These are phyloP conservation scores for Coelopa pilipes DNA, from an alignment of 2,888 invertebrate species.

Conservation along the genomic window DNA sequence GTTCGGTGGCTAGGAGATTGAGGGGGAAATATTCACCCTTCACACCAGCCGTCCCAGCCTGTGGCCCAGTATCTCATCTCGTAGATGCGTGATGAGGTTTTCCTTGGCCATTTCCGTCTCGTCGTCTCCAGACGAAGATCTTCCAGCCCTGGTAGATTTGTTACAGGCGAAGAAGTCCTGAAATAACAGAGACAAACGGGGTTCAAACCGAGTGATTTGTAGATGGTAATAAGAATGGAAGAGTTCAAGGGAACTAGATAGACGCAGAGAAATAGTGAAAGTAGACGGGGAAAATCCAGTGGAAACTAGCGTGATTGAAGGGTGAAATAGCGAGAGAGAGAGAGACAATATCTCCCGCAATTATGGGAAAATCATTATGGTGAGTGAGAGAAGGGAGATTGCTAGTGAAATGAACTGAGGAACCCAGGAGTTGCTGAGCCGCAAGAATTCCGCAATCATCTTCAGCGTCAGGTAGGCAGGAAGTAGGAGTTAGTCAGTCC, in stretches of 20 bases:
- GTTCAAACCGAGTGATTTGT: not conserved
- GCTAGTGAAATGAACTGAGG: too few species aligned
- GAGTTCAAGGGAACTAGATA: not conserved
- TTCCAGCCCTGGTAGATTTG: conserved; percentile 93
- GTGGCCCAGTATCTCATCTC: conserved; percentile 86
- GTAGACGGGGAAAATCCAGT: too few species aligned
- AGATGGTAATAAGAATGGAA: not conserved
- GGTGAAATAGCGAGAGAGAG: too few species aligned
- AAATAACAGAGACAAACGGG: not conserved
- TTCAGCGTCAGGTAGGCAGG: not conserved
- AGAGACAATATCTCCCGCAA: too few species aligned
- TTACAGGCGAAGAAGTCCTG: conserved; percentile 89
- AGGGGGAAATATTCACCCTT: conserved; percentile 74
- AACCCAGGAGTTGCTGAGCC: too few species aligned
- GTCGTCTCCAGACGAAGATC: conserved; percentile 84
- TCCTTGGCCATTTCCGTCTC: conserved; percentile 90
- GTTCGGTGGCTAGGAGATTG: too few species aligned
- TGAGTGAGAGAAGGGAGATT: too few species aligned
- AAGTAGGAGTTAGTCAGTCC: not conserved
- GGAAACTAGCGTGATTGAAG: too few species aligned
- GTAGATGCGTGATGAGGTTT: conserved; percentile 88
- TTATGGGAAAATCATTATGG: too few species aligned
- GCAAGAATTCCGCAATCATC: not conserved
- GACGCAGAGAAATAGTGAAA: too few species aligned
- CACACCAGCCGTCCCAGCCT: conserved; percentile 88